Base-by-base conservation (phyloP, 2,888 invertebrate genomes). In the Lucinisca nassula region DNA sequence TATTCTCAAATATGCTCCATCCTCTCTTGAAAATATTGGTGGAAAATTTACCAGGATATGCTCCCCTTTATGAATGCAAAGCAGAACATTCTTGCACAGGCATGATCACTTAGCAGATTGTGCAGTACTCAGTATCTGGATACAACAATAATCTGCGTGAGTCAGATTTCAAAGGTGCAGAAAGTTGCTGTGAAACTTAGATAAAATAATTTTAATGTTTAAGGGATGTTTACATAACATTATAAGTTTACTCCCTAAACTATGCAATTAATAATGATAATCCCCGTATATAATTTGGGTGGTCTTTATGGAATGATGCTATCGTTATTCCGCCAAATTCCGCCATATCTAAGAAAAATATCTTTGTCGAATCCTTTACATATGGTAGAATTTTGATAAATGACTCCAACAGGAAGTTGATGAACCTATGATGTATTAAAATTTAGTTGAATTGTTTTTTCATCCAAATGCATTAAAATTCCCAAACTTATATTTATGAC, bases 131-230 rank as follows among this genome's bases (percentile, higher is more conserved):
- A n/a, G n/a, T n/a, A 45, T 12, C 10, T 45, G 45, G 17, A 45
- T 12, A 8, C 45, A 45, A 17, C 45, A 45, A 67, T 35, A 67
- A 30, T 67, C 32, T 30, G n/a, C n/a, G 27, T 58, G 67, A 67
- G 67, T 67, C 67, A 67, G 30, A 30, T 67, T 6, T 37, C 81
- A 87, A 87, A 87, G 87, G 87, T 90, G 89, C 78, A 90, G 79
- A 89, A 90, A 70, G 72, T 82, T 85, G 83, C 85, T 85, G 85
- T 82, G 87, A 87, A 87, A 82, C 73, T 87, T 85, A 87, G 87
- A 90, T 90, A 90, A 90, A 90, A 87, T 87, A 85, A 90, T 90
- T 83, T 85, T 72, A 79, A 82, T 80, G 89, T 85, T 85, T 87
- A 67, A 67, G 70, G 89, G 89, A 90, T 77, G 89, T 90, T 90